A percentile compares a stretch with the other conserved stretches of the same genome.
phyloP scores from a whole-genome alignment of 1,140 invertebrate species.

The Venustaconcha ellipsiformis region DNA sequence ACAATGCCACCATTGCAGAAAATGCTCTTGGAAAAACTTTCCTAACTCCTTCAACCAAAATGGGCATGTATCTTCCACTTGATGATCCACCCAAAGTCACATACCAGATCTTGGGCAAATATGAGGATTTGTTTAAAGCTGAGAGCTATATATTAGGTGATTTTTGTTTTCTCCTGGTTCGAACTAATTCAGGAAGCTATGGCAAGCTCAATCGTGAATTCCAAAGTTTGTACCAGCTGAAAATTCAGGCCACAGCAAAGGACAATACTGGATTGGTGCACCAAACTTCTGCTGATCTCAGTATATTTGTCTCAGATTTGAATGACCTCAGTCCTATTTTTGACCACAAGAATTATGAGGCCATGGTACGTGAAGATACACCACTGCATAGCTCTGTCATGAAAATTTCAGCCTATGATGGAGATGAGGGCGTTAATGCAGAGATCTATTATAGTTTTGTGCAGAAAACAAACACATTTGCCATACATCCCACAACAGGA shows the following conservation, averaged over 20 bases:
- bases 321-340: conserved; percentile 95
- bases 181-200: conserved; percentile 86
- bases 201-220: conserved; percentile 92
- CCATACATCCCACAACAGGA: conserved; percentile 92
- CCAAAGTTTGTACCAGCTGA: conserved; percentile 84
- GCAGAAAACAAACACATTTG: conserved; percentile 86
- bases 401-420: conserved; percentile 85
- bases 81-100: conserved; percentile 72
- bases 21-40: conserved; percentile 91
- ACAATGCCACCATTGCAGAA: conserved; percentile 93
- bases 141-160: conserved; percentile 89
- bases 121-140: conserved; percentile 93
- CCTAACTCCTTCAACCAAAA: conserved; percentile 74
- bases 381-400: conserved; percentile 78
- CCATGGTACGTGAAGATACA: conserved; percentile 89
- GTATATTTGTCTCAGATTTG: conserved; percentile 85
- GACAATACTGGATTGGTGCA: conserved; percentile 65
- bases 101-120: conserved; percentile 82
- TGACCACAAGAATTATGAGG: conserved; percentile 87
- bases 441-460: conserved; percentile 96
- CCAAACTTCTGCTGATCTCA: conserved; percentile 81
- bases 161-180: conserved; percentile 91
- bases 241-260: conserved; percentile 81
- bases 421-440: conserved; percentile 92
- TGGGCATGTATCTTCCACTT: conserved; percentile 75